phyloP scores from a whole-genome alignment of 2,113 vertebrate genomes.

The Channa maculata region DNA sequence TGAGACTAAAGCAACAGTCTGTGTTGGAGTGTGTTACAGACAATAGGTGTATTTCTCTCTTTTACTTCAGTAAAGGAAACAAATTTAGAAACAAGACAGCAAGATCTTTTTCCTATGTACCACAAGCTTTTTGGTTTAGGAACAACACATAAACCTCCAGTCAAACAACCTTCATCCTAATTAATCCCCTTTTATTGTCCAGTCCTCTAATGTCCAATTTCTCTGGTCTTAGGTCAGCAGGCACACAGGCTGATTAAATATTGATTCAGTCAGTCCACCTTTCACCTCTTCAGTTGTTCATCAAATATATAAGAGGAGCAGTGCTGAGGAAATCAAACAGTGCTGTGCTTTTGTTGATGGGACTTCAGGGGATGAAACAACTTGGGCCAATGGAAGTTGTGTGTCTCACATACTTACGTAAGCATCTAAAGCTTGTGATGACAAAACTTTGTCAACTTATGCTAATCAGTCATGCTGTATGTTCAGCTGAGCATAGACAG shows the following conservation, averaged over 20 bases:
- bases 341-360: constrained; percentile 19
- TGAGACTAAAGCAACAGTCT: background rate
- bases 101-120: background rate
- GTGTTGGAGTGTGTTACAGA: background rate
- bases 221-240: constrained; percentile 14
- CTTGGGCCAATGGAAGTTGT: constrained; percentile 21
- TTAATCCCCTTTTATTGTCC: background rate
- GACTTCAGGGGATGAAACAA: constrained; percentile 26
- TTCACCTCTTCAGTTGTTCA: constrained; percentile 37
- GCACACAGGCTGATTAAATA: constrained; percentile 61
- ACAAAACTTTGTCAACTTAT: too few species aligned
- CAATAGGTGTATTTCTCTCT: too few species aligned
- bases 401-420: background rate
- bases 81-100: background rate
- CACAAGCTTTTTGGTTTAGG: too few species aligned
- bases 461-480: background rate
- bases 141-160: too few species aligned
- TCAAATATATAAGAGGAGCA: constrained; percentile 40
- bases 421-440: too few species aligned
- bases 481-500: constrained; percentile 20
- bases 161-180: background rate
- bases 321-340: background rate
- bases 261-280: constrained; percentile 49
- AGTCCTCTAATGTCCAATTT: background rate
- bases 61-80: background rate